phyloP scores from a whole-genome alignment of 2,113 vertebrate species.

The Pelmatolapia mariae region DNA sequence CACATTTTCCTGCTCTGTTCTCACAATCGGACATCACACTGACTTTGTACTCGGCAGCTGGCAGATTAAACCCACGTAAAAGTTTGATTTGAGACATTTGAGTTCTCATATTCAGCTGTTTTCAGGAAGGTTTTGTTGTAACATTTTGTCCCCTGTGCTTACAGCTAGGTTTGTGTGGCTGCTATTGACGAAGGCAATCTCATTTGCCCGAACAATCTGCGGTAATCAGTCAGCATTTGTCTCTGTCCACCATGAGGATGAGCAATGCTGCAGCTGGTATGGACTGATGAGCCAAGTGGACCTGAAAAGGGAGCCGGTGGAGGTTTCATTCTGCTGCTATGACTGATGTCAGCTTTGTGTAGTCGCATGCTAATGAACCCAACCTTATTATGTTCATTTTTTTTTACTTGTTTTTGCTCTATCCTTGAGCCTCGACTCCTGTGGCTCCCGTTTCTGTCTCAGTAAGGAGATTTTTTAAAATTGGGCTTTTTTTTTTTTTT shows the following conservation, averaged over 20 bases:
- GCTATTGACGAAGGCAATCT: constrained; percentile 15
- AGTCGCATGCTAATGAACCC: background rate
- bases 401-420: background rate
- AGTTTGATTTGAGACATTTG: background rate
- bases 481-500: background rate
- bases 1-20: background rate
- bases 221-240: constrained; percentile 40
- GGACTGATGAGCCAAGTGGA: background rate
- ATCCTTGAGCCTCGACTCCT: background rate
- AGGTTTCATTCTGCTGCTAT: background rate
- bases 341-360: constrained; percentile 9
- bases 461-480: background rate
- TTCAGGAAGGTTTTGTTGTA: background rate
- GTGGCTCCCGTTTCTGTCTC: background rate
- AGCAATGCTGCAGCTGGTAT: constrained; percentile 5
- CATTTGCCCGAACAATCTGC: constrained; percentile 8
- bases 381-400: background rate
- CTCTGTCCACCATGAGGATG: constrained; percentile 1
- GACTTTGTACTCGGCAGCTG: background rate
- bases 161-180: background rate
- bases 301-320: background rate
- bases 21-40: background rate
- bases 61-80: background rate
- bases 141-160: background rate
- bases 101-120: background rate